phyloP scores from a whole-genome alignment of 2,888 invertebrate species.

The Archips xylosteana region DNA sequence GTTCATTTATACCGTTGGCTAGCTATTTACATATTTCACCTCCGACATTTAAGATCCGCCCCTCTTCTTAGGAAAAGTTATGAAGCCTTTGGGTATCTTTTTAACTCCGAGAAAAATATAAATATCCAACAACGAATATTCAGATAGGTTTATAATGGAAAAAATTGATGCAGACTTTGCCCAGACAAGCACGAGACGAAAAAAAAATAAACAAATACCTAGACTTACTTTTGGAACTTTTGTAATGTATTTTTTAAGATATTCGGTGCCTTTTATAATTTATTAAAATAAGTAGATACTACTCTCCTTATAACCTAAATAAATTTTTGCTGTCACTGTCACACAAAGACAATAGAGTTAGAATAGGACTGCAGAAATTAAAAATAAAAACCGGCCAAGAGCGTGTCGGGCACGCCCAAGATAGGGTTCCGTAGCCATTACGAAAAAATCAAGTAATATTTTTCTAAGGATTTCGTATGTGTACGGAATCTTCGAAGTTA shows the following conservation, averaged over 20 bases:
- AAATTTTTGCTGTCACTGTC: too few relatives aligned
- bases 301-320: not conserved
- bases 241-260: not conserved
- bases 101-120: conserved; percentile 12
- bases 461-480: too few relatives aligned
- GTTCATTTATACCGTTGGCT: conserved; percentile 25
- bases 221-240: not conserved
- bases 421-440: too few relatives aligned
- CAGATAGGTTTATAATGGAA: not conserved
- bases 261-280: not conserved
- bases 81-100: conserved; percentile 56
- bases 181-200: not conserved
- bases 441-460: too few relatives aligned
- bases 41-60: conserved; percentile 37
- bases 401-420: too few relatives aligned
- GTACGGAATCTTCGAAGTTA: too few relatives aligned
- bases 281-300: not conserved
- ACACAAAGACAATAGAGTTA: too few relatives aligned
- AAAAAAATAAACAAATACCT: not conserved
- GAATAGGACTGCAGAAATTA: too few relatives aligned
- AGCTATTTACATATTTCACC: conserved; percentile 43
- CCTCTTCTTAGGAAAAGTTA: conserved; percentile 50
- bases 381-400: too few relatives aligned
- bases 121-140: not conserved
- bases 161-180: not conserved